phyloP scores from a whole-genome alignment of 2,113 vertebrate species.

The Hoplias malabaricus region DNA sequence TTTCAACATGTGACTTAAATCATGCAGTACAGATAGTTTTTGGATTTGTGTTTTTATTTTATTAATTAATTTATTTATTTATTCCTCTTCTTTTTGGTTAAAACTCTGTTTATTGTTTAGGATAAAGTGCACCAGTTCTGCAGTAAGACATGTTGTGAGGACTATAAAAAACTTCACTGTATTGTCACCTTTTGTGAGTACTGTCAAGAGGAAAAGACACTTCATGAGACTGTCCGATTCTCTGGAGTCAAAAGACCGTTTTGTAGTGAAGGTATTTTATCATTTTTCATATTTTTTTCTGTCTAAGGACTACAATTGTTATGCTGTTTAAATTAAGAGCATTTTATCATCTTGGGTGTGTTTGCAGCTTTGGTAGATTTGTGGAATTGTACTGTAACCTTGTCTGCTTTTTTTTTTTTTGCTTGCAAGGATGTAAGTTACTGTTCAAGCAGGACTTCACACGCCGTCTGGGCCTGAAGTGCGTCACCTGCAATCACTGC shows the following conservation, averaged over 20 bases:
- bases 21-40: too few relatives aligned
- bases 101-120: conserved; percentile 64
- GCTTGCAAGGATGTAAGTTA: conserved; percentile 87
- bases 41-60: background rate
- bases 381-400: conserved; percentile 25
- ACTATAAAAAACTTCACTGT: conserved; percentile 98
- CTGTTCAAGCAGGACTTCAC: conserved; percentile 98
- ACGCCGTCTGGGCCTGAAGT: conserved; percentile 91
- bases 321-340: conserved; percentile 1
- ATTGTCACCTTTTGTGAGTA: conserved; percentile 97
- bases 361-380: too few relatives aligned
- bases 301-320: conserved; percentile 3
- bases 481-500: conserved; percentile 98
- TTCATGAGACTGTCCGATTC: conserved; percentile 94
- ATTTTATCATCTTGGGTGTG: background rate
- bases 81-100: too few relatives aligned
- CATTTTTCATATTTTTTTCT: background rate
- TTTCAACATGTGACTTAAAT: too few relatives aligned
- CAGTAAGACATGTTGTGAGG: conserved; percentile 92
- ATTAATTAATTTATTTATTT: too few relatives aligned
- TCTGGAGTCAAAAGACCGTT: conserved; percentile 96
- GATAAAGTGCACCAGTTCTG: conserved; percentile 98
- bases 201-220: conserved; percentile 97
- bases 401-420: background rate
- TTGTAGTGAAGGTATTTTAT: conserved; percentile 91